phyloP scores from a whole-genome alignment of 2,888 invertebrate species.

The Agrilus mali region DNA sequence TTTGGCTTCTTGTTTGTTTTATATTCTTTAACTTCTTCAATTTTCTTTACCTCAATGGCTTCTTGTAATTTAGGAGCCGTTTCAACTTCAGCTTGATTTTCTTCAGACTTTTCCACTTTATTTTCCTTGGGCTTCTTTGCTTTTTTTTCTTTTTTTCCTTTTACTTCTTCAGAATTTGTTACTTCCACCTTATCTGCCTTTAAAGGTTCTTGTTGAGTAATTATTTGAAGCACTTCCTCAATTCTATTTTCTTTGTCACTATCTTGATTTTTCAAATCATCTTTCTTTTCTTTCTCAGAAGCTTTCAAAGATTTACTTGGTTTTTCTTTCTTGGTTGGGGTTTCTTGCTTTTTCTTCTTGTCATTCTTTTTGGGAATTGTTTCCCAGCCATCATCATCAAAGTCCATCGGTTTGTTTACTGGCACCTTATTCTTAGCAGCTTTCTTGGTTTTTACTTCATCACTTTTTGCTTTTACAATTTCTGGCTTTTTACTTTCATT shows the following conservation, averaged over 20 bases:
- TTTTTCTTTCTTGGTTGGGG: constrained; percentile 32
- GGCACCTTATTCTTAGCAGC: constrained; percentile 40
- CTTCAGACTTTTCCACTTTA: constrained; percentile 17
- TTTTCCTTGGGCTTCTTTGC: constrained; percentile 33
- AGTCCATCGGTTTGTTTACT: constrained; percentile 56
- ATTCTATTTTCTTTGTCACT: constrained; percentile 27
- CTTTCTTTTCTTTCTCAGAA: constrained; percentile 37
- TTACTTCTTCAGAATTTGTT: constrained; percentile 17
- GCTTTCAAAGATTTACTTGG: constrained; percentile 30
- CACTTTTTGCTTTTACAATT: constrained; percentile 31
- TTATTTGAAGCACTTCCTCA: constrained; percentile 7
- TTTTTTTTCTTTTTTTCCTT: constrained; percentile 27
- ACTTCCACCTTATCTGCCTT: constrained; percentile 25
- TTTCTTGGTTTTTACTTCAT: constrained; percentile 47
- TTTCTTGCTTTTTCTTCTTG: constrained; percentile 53
- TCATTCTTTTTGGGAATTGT: constrained; percentile 56
- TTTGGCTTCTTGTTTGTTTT: constrained; percentile 31
- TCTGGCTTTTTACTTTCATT: constrained; percentile 34
- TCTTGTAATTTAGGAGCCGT: constrained; percentile 2
- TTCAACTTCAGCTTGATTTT: constrained; percentile 15
- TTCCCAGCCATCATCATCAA: constrained; percentile 67
- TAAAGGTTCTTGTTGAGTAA: constrained; percentile 13
- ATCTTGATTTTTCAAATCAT: constrained; percentile 37
- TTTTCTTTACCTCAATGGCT: background rate
- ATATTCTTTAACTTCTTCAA: too few relatives aligned